Conservation (phyloP, 2,113 vertebrate species). For the Sterrhoptilus dennistouni region DNA sequence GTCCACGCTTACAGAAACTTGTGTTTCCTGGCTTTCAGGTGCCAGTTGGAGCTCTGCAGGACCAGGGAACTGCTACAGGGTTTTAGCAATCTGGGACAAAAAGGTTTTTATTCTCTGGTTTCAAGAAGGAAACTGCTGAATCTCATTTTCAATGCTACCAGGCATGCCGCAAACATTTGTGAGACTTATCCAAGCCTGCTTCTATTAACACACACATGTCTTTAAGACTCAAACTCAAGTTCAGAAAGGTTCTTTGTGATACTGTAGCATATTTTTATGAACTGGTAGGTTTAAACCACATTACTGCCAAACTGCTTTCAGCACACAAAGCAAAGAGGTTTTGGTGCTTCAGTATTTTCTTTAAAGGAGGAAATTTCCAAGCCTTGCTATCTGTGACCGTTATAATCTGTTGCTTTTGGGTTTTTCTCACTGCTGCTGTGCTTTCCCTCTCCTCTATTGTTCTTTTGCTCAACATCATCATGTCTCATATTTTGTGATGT, state of each 20-base stretch:
- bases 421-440: neutral
- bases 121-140: neutral
- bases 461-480: neutral
- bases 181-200: neutral
- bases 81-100: neutral
- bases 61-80: neutral
- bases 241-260: neutral
- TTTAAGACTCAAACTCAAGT: neutral
- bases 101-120: neutral
- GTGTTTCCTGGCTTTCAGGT: neutral
- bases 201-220: accelerated
- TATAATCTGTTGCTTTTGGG: neutral
- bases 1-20: neutral
- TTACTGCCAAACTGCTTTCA: neutral
- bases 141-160: neutral
- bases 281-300: neutral
- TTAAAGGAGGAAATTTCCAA: neutral
- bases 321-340: neutral
- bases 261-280: neutral
- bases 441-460: neutral
- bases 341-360: neutral
- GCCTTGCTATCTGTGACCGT: neutral
- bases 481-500: neutral
- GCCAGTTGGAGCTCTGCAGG: neutral
- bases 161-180: neutral